Conservation (phyloP, 2,797 vertebrate genomes). For the Sebastes taczanowskii region DNA sequence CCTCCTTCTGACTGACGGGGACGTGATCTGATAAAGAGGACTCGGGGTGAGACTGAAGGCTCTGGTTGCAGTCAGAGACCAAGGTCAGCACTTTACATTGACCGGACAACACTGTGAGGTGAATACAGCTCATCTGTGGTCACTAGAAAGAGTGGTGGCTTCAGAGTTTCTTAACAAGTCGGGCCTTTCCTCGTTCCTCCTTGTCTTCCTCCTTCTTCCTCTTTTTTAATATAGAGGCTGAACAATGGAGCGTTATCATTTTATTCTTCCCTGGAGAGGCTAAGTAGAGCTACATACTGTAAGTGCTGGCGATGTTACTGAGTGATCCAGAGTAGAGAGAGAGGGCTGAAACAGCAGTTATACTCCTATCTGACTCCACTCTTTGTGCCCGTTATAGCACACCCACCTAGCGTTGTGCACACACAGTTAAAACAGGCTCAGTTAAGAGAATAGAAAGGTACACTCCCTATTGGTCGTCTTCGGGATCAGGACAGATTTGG, state of each 20-base stretch:
- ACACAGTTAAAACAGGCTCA: conserved; percentile 41
- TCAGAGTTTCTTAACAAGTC: background rate
- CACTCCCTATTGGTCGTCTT: background rate
- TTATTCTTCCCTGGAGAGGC: conserved; percentile 49
- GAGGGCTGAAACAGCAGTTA: conserved; percentile 79
- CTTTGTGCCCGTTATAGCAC: conserved; percentile 52
- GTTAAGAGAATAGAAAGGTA: conserved; percentile 28
- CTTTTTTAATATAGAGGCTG: background rate
- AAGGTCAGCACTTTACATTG: conserved; percentile 77
- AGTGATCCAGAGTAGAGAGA: conserved; percentile 61
- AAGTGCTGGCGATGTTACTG: conserved; percentile 65
- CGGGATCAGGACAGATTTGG: conserved; percentile 26
- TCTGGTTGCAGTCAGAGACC: conserved; percentile 76
- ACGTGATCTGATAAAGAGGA: conserved; percentile 67
- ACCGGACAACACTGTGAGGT: conserved; percentile 53
- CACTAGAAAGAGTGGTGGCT: conserved; percentile 41
- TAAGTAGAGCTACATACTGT: conserved; percentile 33
- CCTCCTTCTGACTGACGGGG: conserved; percentile 24
- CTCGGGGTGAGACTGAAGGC: conserved; percentile 49
- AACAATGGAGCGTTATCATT: conserved; percentile 45
- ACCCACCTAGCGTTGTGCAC: conserved; percentile 47
- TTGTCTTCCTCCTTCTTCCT: background rate
- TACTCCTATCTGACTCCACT: conserved; percentile 67
- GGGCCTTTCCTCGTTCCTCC: conserved; percentile 15
- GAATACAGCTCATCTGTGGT: conserved; percentile 59